Percentiles rank a stretch among this genome's conserved stretches.
phyloP scores from a whole-genome alignment of 2,797 vertebrate genomes.

The Danio jaintianensis region DNA sequence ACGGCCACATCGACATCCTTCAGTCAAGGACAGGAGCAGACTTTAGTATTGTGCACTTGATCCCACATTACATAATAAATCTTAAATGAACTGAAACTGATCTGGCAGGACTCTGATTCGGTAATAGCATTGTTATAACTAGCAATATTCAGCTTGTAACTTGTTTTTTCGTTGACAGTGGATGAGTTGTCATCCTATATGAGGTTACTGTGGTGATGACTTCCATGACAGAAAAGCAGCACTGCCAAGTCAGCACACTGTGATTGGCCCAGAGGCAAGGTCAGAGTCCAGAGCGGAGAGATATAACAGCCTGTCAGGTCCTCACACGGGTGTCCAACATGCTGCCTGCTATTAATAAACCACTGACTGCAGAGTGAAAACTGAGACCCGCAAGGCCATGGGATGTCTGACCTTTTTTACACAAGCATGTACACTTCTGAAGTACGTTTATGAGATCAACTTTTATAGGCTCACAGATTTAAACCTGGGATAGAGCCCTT shows the following conservation, averaged over 20 bases:
- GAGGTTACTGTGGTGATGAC: slow-evolving; percentile 23
- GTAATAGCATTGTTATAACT: neutral
- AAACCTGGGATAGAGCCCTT: neutral
- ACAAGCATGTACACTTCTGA: slow-evolving; percentile 20
- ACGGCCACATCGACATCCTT: slow-evolving; percentile 39
- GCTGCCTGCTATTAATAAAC: slow-evolving; percentile 77
- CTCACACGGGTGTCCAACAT: slow-evolving; percentile 67
- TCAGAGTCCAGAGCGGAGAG: slow-evolving; percentile 59
- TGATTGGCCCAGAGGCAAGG: slow-evolving; percentile 50
- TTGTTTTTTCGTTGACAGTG: neutral
- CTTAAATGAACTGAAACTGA: neutral
- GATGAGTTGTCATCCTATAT: slow-evolving; percentile 6
- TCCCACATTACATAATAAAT: neutral
- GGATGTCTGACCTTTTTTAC: slow-evolving; percentile 58
- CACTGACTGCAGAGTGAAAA: slow-evolving; percentile 61
- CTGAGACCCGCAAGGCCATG: slow-evolving; percentile 51
- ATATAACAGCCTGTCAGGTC: slow-evolving; percentile 64
- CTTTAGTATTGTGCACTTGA: neutral
- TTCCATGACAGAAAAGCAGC: too few relatives aligned
- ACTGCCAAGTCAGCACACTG: too few relatives aligned
- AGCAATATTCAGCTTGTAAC: neutral
- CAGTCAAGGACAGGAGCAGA: slow-evolving; percentile 28
- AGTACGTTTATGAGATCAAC: slow-evolving; percentile 4
- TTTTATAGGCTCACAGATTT: neutral
- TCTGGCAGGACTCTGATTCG: neutral